Evolutionary conservation across 2,113 vertebrate species (phyloP).

Genomic region (Numenius arquata): DNA sequence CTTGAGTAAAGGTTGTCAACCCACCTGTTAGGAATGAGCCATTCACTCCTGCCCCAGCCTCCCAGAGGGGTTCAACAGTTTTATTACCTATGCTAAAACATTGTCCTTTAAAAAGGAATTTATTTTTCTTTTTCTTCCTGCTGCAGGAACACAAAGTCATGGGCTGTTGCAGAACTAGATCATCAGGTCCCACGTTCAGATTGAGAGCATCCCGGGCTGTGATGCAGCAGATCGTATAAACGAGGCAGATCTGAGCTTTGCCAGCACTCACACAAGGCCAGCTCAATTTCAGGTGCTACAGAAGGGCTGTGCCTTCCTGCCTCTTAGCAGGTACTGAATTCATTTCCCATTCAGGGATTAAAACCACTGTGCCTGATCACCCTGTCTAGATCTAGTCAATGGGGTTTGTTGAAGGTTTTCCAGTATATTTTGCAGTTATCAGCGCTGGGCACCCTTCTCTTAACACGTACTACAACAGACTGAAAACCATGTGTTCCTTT

Average conservation of each 20-base stretch:
- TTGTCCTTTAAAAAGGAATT: not conserved
- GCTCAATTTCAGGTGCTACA: not conserved
- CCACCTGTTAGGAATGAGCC: not conserved
- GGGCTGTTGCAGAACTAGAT: not conserved
- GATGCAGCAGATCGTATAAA: not conserved
- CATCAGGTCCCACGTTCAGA: not conserved
- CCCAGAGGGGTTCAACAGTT: not conserved
- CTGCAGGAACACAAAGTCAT: not conserved
- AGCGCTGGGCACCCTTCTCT: not conserved
- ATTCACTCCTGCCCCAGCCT: not conserved
- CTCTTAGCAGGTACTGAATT: not conserved
- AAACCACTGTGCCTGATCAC: not conserved
- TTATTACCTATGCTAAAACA: not conserved
- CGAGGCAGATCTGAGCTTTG: not conserved
- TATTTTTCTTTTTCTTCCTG: not conserved
- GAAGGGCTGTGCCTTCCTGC: not conserved
- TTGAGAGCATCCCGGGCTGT: not conserved
- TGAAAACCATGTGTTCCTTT: not conserved
- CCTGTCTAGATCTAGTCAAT: not conserved
- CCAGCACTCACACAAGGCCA: not conserved
- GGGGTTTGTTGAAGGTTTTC: not conserved
- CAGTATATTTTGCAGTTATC: not conserved
- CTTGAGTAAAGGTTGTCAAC: not conserved
- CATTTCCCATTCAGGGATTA: not conserved
- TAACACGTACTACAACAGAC: not conserved